Conservation (phyloP, 2,113 vertebrate species). For the Theropithecus gelada region DNA sequence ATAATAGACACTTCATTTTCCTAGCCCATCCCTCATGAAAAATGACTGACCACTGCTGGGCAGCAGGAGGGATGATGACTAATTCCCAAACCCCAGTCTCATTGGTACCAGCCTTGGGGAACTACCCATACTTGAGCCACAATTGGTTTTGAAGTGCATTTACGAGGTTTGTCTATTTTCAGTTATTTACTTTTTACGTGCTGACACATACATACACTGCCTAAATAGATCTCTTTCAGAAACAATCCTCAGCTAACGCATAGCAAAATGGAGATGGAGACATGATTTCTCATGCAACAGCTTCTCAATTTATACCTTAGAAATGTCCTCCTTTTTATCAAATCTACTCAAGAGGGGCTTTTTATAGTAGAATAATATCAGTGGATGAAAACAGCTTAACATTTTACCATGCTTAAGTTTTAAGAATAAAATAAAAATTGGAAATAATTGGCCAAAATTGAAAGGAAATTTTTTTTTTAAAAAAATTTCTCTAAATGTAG, state of each 20-base stretch:
- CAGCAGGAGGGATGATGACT: neutral
- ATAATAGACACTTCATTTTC: neutral
- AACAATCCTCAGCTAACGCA: neutral
- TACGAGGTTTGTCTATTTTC: neutral
- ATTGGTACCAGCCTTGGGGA: neutral
- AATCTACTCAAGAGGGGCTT: neutral
- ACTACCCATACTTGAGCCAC: neutral
- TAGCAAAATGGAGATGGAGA: slow-evolving; percentile 26
- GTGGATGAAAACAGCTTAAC: slow-evolving; percentile 16
- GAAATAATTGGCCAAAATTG: slow-evolving; percentile 53
- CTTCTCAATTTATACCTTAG: neutral
- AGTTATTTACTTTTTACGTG: neutral
- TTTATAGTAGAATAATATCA: neutral
- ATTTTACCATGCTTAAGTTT: slow-evolving; percentile 14
- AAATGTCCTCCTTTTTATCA: neutral
- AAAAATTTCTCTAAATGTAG: neutral
- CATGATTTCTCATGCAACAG: neutral
- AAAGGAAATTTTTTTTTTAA: too few relatives aligned
- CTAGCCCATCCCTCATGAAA: neutral
- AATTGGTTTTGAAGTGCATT: neutral
- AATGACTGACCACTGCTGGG: neutral
- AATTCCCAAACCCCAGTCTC: slow-evolving; percentile 17
- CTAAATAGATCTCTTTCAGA: neutral
- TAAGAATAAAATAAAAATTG: slow-evolving; percentile 38
- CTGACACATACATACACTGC: neutral